Evolutionary conservation across 2,113 vertebrate species (phyloP), one percentile per base, ranked within the genome.

Genomic region (Dissostichus mawsoni): DNA sequence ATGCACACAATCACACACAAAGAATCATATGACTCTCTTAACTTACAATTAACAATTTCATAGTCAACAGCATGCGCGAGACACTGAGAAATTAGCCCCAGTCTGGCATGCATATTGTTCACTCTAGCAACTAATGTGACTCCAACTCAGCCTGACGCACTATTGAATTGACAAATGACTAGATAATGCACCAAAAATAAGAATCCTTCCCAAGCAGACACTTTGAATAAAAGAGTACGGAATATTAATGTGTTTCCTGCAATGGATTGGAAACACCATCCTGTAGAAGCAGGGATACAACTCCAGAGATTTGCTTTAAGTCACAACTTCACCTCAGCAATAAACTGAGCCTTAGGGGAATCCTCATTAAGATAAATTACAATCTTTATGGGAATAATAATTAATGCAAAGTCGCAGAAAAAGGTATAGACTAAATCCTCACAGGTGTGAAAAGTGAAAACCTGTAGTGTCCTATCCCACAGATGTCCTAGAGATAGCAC

Each of bases 401-500:
- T 65, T 56, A 65, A 83, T 29, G 8, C 62, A 36, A 52, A 65
- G 23, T 36, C 64, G 18, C 12, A 12, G 25, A 29, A 29, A 57
- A 10, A n/a, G 51, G 59, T 64, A 29, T n/a, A 71, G 20, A 58
- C 53, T 50, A 8, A 48, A 66, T 13, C 56, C 61, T 61, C 71
- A 25, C 23, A 25, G 13, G 36, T 36, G 29, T 7, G 1, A 8
- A 20, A 81, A 76, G 82, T 82, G 76, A 78, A 81, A 84, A 89
- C 85, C 56, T 84, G 83, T 85, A 76, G 65, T n/a, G 56, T 79
- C 57, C 61, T 69, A 20, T 65, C 65, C 56, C 59, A 41, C 72
- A 82, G 90, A 92, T 91, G 90, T 91, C 90, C 90, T 90, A 29
- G n/a, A 86, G 89, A 93, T 90, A 90, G 50, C 56, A n/a, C 14